Base-by-base conservation (phyloP, 2,113 vertebrate species). In the Smithornis capensis region DNA sequence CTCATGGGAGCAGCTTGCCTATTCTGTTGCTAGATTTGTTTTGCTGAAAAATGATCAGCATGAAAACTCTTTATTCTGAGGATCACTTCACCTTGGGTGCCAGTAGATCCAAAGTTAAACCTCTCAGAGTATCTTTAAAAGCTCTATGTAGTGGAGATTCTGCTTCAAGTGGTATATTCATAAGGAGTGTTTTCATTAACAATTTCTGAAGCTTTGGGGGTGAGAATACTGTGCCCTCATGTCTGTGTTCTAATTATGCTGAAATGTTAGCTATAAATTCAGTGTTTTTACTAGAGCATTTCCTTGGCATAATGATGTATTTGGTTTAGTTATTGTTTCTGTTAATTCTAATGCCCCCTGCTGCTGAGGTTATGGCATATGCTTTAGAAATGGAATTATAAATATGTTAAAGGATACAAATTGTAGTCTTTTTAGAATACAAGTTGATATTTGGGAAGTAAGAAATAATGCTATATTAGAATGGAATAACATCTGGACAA, bases 291-390 rank as follows among this genome's bases (percentile, higher is more conserved):
- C 28, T 91, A 59, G 69, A 95, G 67, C 29, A 53, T 89, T 95
- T 94, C 79, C 82, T 52, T 81, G 44, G 33, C 60, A 71, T 83
- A 90, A 83, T 78, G 63, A 85, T 76, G 63, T 74, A 78, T 88
- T 88, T 94, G 64, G 79, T 83, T 90, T 94, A 83, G 89, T 80
- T 90, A 79, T 87, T 95, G 92, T 78, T 97, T 96, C 80, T 92
- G 83, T 90, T 96, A 93, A 96, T 96, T 94, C 83, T 92, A 92
- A 94, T 96, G 88, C 83, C 90, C 90, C 88, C 87, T 96, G 94
- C 85, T 95, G 92, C 73, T 93, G 64, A 90, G 71, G 71, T 90
- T 92, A 95, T 88, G 63, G 64, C 64, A 85, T 77, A 56, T 96
- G 76, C 68, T 96, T 82, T 92, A 81, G 77, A 88, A 86, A 86